Evolutionary conservation across 1,140 invertebrate species (phyloP), one percentile per base, ranked within the genome.

Genomic region (Thrips palmi): DNA sequence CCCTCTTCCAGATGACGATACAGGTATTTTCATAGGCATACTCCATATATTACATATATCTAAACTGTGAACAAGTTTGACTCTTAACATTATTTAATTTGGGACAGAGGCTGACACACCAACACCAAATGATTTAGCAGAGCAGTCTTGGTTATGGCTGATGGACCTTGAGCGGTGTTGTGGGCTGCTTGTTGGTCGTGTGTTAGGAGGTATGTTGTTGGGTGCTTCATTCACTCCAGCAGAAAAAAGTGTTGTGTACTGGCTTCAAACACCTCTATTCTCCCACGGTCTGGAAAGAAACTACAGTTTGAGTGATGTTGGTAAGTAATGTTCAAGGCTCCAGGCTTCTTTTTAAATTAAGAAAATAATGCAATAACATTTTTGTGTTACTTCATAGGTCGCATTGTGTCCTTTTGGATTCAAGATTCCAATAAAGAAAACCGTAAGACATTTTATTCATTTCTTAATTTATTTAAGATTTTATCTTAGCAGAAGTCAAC

Each of bases 121-220:
- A 7, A 63, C 61, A 15, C 49, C 57, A 19, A 45, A 49, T 10
- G 55, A 61, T 34, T 41, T 60, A n/a, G 50, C 54, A 1, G 52
- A 57, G 34, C 49, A 56, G 15, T 59, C 56, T 6, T 73, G 70
- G 68, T 49, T 64, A 3, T 75, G 72, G 71, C 52, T 72, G 40
- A 49, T 74, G 12, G 71, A 74, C 52, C 49, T 73, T 44, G 68
- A 74, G 49, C 51, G 68, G 45, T 60, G 65, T 1, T 70, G 66
- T 50, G 60, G 66, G 21, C 51, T 73, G 22, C 51, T 76, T 39
- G 62, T 74, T 37, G 72, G 72, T 11, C 57, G 67, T 24, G 68
- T 67, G 48, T 55, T 76, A 20, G 65, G 67, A 2, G 63, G 61
- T 11, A 65, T 69, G 58, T 47, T 74, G 22, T 52, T 64, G 18